Conservation (phyloP, 2,797 vertebrate species). For the Oreortyx pictus region DNA sequence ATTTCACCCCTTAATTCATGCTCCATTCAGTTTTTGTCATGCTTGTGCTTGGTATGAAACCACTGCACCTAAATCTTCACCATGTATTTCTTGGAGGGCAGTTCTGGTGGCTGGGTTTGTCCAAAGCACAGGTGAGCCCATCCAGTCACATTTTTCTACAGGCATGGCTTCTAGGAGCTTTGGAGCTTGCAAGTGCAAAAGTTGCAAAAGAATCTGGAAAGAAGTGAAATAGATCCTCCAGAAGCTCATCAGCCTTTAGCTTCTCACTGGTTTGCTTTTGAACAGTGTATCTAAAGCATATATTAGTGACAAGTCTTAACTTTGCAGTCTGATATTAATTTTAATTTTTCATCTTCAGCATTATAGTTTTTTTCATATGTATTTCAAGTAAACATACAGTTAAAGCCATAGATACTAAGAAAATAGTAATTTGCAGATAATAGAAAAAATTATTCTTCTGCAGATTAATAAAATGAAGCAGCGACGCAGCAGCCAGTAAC, state of each 20-base stretch:
- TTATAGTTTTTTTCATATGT: slow-evolving; percentile 9
- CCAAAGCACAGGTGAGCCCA: not conserved
- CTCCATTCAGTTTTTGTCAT: not conserved
- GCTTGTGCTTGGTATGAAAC: not conserved
- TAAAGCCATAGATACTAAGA: not conserved
- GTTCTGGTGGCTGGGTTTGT: not conserved
- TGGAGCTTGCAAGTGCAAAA: not conserved
- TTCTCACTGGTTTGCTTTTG: not conserved
- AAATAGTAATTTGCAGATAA: not conserved
- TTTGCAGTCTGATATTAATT: not conserved
- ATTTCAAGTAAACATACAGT: not conserved
- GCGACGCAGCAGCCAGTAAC: not conserved
- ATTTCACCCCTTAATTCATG: not conserved
- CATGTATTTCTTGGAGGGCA: not conserved
- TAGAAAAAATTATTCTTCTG: not conserved
- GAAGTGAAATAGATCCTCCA: not conserved
- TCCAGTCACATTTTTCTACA: not conserved
- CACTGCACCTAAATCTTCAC: not conserved
- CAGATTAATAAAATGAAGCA: slow-evolving; percentile 17
- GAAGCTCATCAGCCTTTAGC: not conserved
- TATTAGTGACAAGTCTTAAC: not conserved
- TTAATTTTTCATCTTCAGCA: not conserved
- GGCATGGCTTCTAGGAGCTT: not conserved
- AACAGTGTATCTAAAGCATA: not conserved
- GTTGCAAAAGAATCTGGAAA: not conserved